Evolutionary conservation across 2,888 invertebrate genomes (phyloP), one percentile per base, ranked within the genome.

Genomic region (Itoplectis maculator): DNA sequence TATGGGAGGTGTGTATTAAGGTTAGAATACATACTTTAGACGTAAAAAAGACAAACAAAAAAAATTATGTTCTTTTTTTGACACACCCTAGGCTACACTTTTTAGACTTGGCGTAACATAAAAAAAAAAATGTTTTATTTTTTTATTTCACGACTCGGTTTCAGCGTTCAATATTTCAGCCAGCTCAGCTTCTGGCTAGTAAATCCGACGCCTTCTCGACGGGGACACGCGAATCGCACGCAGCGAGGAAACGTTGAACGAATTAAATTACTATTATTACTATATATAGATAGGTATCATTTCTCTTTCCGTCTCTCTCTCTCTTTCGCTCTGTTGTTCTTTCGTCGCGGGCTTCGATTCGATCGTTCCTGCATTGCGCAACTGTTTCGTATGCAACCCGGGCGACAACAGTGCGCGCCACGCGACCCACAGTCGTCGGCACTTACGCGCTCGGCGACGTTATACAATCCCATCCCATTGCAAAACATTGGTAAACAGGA

Each of bases 401-500:
- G 42, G n/a, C n/a, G n/a, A n/a, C 20, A 20, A 8, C 42, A 13
- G 63, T 63, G 63, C 13, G 20, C 42, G 59, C 29, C 5, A 47
- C 45, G 23, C 45, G 29, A 59, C 29, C 9, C 29, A 15, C 56
- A n/a, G n/a, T n/a, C n/a, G n/a, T n/a, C n/a, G 40, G 15, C 42
- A 45, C 29, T 45, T 45, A 29, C 68, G 54, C 47, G 47, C 23
- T 69, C 20, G 42, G 9, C 63, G 7, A 69, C 45, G 78, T 84
- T 84, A 76, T 72, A 68, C 81, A 81, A 83, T 82, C n/a, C n/a
- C n/a, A 42, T 65, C 59, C 79, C 54, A 69, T 81, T 65, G 84
- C 49, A 82, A 78, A 85, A 85, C 81, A 79, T 66, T 56, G 47
- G 65, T 66, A 84, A 82, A 83, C 66, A 81, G 80, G 82, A 85